Percentiles rank a stretch among this genome's conserved stretches.
Conservation (phyloP, 2,113 vertebrate genomes). For the Gnathonemus longibarbis region DNA sequence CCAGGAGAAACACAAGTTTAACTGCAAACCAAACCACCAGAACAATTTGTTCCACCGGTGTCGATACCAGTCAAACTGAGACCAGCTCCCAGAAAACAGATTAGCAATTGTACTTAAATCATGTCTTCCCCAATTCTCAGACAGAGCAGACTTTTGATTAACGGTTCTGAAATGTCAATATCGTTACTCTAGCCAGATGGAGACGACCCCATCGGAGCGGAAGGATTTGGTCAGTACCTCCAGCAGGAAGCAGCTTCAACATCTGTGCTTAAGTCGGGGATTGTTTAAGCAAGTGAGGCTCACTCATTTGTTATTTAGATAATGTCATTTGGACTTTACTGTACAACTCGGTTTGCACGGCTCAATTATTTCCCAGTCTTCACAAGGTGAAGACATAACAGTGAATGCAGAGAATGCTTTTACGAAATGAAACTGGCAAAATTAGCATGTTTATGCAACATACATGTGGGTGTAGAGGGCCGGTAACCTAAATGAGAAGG, state of each 20-base stretch:
- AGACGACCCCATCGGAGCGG: neutral
- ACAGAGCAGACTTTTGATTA: neutral
- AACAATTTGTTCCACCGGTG: neutral
- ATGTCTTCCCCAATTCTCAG: neutral
- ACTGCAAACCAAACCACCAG: neutral
- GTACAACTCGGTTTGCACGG: neutral
- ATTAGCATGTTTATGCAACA: constrained; percentile 2
- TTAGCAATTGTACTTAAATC: neutral
- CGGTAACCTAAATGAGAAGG: neutral
- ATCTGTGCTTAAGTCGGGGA: neutral
- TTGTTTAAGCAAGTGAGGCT: neutral
- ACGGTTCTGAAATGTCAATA: neutral
- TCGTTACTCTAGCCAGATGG: neutral
- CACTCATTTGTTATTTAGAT: neutral
- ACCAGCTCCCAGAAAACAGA: neutral
- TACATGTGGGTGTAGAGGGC: neutral
- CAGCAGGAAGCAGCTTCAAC: neutral
- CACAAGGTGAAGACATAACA: neutral
- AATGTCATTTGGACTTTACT: neutral
- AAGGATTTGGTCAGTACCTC: neutral
- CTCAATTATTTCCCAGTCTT: neutral
- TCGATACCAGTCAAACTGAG: neutral
- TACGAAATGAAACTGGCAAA: neutral
- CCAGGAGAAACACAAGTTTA: neutral
- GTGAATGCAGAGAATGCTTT: neutral